Conservation (phyloP, 2,888 invertebrate species). For the Argyra leucocephala region DNA sequence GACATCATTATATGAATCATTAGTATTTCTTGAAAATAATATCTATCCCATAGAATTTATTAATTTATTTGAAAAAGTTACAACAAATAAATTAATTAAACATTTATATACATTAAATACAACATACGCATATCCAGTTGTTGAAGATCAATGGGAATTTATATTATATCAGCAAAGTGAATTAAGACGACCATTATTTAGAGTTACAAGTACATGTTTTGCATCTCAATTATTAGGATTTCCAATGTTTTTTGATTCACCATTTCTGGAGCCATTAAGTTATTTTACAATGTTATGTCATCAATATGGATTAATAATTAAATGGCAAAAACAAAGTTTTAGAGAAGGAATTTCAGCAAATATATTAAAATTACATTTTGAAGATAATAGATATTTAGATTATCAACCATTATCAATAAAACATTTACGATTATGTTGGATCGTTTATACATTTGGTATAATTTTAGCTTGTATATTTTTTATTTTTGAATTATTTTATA, state of each 20-base stretch:
- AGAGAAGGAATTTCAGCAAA: constrained; percentile 10
- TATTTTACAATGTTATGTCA: constrained; percentile 12
- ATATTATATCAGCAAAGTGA: constrained; percentile 14
- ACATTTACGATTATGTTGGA: constrained; percentile 7
- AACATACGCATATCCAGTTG: constrained; percentile 16
- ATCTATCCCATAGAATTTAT: constrained; percentile 12
- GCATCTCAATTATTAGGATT: constrained; percentile 12
- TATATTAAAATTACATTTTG: constrained; percentile 8
- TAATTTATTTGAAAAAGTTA: constrained; percentile 10
- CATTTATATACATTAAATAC: constrained; percentile 15
- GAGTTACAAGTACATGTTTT: constrained; percentile 14
- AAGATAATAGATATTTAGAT: not conserved
- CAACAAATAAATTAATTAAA: not conserved
- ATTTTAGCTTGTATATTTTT: not conserved
- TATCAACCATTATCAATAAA: not conserved
- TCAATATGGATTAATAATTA: constrained; percentile 13
- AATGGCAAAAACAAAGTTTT: constrained; percentile 12
- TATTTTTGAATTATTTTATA: not conserved
- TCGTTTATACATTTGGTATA: not conserved
- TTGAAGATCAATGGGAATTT: constrained; percentile 17
- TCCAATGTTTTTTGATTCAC: constrained; percentile 17
- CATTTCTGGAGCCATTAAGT: constrained; percentile 13
- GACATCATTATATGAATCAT: constrained; percentile 8
- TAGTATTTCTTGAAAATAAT: constrained; percentile 10
- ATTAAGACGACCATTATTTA: constrained; percentile 10